phyloP scores from a whole-genome alignment of 2,888 invertebrate species.

The Blastobasis adustella region DNA sequence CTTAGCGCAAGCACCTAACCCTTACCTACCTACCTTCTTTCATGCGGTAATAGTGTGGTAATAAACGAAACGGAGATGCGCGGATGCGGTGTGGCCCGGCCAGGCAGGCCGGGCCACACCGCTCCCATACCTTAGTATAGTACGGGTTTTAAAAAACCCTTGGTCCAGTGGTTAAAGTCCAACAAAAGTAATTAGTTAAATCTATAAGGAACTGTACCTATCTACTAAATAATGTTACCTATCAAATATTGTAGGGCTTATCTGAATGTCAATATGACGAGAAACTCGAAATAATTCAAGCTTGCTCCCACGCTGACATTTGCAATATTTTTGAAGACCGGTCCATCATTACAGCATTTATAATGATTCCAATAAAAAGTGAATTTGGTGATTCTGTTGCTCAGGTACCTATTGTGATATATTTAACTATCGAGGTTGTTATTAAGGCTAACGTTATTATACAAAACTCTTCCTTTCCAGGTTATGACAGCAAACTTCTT shows the following conservation, averaged over 20 bases:
- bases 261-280: conserved; percentile 34
- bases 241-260: conserved; percentile 35
- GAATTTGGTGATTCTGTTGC: conserved; percentile 32
- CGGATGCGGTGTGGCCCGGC: too few relatives aligned
- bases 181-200: too few relatives aligned
- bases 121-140: too few relatives aligned
- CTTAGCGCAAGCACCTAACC: too few relatives aligned
- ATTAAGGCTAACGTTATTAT: background rate
- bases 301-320: conserved; percentile 49
- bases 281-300: conserved; percentile 49
- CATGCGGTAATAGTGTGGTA: too few relatives aligned
- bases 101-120: too few relatives aligned
- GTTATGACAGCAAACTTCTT: conserved; percentile 40
- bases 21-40: too few relatives aligned
- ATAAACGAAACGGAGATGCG: too few relatives aligned
- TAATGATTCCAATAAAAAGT: conserved; percentile 49
- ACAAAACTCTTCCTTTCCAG: conserved; percentile 28
- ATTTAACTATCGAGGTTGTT: background rate
- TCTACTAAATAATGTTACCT: too few relatives aligned
- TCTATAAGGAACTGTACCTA: too few relatives aligned
- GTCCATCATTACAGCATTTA: conserved; percentile 40
- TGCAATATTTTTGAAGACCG: conserved; percentile 56
- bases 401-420: conserved; percentile 30
- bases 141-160: too few relatives aligned
- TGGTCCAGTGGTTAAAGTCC: too few relatives aligned